Evolutionary conservation across 2,888 invertebrate species (phyloP).

Genomic region (Limulus polyphemus): DNA sequence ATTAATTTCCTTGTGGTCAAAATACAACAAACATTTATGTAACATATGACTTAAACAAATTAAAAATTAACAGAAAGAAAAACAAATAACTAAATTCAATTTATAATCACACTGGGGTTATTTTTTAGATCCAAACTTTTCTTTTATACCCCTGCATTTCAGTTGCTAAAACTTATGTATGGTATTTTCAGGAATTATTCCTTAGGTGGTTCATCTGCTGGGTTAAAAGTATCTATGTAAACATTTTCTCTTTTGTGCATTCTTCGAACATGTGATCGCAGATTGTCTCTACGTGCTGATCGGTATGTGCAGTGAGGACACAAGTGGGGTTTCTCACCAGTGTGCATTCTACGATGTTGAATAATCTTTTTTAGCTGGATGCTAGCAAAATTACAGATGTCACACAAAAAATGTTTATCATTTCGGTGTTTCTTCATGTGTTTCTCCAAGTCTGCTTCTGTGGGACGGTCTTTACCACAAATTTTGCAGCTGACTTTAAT

Average conservation of each 20-base stretch:
- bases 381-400: constrained; percentile 45
- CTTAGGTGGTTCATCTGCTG: constrained; percentile 33
- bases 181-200: no score
- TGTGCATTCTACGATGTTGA: constrained; percentile 46
- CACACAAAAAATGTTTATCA: constrained; percentile 44
- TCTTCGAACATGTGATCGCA: constrained; percentile 45
- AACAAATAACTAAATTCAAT: no score
- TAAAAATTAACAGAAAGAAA: no score
- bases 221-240: constrained; percentile 46
- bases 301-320: constrained; percentile 47
- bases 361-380: constrained; percentile 47
- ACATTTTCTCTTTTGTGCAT: constrained; percentile 46
- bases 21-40: no score
- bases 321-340: constrained; percentile 46
- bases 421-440: constrained; percentile 45
- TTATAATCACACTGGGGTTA: no score
- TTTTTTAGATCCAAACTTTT: no score
- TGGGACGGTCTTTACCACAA: constrained; percentile 44
- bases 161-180: no score
- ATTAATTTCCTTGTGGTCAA: no score
- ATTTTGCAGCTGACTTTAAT: constrained; percentile 41
- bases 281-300: constrained; percentile 45
- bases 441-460: constrained; percentile 42
- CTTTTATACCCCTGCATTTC: no score
- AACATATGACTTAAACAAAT: no score